These are phyloP conservation scores for Caranx ignobilis DNA, from an alignment of 2,113 vertebrate genomes.

Conservation along the genomic window DNA sequence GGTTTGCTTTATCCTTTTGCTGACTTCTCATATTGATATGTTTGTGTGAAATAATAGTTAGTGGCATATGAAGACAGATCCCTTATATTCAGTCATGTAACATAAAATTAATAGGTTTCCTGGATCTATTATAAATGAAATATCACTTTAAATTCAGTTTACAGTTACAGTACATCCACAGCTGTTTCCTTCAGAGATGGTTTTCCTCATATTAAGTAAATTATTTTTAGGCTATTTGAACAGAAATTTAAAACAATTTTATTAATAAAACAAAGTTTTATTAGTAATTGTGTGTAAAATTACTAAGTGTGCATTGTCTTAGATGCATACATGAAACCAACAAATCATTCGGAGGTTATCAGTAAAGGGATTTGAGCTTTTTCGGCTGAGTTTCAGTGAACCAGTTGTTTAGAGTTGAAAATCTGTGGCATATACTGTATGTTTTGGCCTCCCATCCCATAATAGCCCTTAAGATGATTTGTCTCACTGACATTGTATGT, in stretches of 20 bases:
- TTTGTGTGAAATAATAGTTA: neutral
- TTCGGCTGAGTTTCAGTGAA: neutral
- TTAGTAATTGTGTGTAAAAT: neutral
- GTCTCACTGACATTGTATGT: too few species aligned
- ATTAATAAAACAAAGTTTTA: too few species aligned
- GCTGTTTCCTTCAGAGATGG: neutral
- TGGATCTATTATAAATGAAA: neutral
- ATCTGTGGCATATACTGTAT: neutral
- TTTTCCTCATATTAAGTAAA: neutral
- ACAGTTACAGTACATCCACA: neutral
- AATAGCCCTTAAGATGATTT: too few species aligned
- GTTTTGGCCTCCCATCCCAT: neutral
- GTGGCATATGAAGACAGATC: too few species aligned
- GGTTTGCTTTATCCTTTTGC: too few species aligned
- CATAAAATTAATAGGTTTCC: too few species aligned
- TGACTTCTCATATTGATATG: neutral
- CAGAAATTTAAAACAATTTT: neutral
- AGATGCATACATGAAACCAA: neutral
- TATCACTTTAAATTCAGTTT: neutral
- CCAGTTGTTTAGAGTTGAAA: neutral
- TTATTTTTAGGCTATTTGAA: neutral
- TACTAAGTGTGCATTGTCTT: neutral
- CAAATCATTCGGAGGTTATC: constrained; percentile 14
- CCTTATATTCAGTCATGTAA: too few species aligned
- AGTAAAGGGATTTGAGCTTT: neutral